Conservation (phyloP, 2,797 vertebrate species). For the Sphenopsis melanotis region DNA sequence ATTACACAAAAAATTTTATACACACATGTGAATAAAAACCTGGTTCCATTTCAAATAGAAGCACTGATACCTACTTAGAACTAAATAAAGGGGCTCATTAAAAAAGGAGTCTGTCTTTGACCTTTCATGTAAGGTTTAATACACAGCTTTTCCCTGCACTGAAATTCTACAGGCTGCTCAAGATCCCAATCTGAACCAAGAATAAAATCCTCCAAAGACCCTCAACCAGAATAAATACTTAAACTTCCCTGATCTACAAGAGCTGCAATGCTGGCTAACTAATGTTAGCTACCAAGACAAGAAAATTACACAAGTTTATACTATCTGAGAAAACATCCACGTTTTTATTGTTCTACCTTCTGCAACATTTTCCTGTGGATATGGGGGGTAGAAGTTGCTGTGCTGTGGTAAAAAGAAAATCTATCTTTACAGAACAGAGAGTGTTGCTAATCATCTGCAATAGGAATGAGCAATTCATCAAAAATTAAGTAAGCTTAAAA, state of each 20-base stretch:
- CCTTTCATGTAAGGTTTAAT: neutral
- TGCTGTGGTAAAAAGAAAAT: neutral
- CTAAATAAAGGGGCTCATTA: neutral
- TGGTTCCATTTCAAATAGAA: neutral
- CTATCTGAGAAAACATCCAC: neutral
- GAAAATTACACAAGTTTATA: neutral
- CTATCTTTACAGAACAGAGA: neutral
- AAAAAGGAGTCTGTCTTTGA: neutral
- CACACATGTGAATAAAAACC: neutral
- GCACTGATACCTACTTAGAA: neutral
- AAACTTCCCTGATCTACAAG: neutral
- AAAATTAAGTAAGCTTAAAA: neutral
- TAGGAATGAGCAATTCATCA: neutral
- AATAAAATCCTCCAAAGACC: neutral
- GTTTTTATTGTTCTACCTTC: neutral
- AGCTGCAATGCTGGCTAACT: neutral
- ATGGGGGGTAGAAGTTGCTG: neutral
- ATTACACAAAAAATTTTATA: neutral
- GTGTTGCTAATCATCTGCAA: neutral
- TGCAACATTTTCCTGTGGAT: neutral
- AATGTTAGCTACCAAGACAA: neutral
- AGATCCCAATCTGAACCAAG: neutral
- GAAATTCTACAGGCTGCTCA: neutral
- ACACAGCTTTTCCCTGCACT: neutral
- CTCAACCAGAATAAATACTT: neutral